phyloP scores from a whole-genome alignment of 2,888 invertebrate genomes.

The Ormyrus thymus region DNA sequence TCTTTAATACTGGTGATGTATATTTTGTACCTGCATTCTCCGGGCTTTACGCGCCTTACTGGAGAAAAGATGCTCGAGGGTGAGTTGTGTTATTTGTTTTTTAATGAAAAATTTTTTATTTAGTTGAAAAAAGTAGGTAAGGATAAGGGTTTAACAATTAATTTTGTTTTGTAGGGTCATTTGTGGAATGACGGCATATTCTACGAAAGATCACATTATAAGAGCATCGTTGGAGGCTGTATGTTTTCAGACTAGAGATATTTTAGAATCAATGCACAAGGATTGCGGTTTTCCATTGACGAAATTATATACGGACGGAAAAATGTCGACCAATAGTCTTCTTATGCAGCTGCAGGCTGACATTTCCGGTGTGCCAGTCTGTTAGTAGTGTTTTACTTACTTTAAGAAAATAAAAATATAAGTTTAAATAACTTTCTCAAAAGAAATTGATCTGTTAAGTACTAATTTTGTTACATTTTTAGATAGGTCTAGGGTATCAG shows the following conservation, averaged over 20 bases:
- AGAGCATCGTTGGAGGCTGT: conserved; percentile 96
- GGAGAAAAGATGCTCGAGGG: conserved; percentile 97
- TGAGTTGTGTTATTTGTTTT: conserved; percentile 66
- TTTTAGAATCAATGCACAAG: conserved; percentile 94
- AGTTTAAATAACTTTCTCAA: no score
- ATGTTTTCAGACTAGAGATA: conserved; percentile 96
- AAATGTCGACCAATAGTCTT: conserved; percentile 91
- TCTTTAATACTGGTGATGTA: conserved; percentile 93
- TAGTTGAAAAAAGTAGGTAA: not conserved
- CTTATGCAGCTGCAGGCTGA: conserved; percentile 98
- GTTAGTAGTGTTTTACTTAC: conserved; percentile 71
- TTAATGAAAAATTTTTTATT: not conserved
- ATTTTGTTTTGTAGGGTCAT: conserved; percentile 82
- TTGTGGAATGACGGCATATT: conserved; percentile 94
- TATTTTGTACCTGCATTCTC: conserved; percentile 99
- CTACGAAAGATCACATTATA: conserved; percentile 94
- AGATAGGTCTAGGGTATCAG: conserved; percentile 89
- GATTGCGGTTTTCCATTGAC: conserved; percentile 90
- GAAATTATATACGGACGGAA: conserved; percentile 94
- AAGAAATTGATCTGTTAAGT: conserved; percentile 69
- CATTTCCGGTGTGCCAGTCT: conserved; percentile 92
- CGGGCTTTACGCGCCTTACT: conserved; percentile 97
- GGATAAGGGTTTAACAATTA: not conserved
- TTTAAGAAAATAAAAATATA: no score
- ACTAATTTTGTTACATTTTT: conserved; percentile 50